These are phyloP conservation scores for Bombus affinis DNA, from an alignment of 1,140 invertebrate genomes.

Conservation along the genomic window DNA sequence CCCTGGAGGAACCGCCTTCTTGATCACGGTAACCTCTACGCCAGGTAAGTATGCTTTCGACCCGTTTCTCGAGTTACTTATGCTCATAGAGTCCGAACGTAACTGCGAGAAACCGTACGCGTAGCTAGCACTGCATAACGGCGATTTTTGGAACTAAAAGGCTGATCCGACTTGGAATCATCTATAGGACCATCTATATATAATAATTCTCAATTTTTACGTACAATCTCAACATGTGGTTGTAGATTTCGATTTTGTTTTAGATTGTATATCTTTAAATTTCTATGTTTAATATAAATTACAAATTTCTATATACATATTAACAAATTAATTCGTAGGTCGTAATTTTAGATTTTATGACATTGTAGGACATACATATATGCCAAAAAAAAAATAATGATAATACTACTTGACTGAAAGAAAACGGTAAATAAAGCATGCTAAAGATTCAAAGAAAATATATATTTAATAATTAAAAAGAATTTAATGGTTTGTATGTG, in stretches of 20 bases:
- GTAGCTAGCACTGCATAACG: not conserved
- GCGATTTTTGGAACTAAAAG: not conserved
- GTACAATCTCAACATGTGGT: not conserved
- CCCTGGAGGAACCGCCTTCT: not conserved
- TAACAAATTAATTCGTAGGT: not conserved
- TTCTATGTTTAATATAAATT: not conserved
- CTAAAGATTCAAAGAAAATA: not conserved
- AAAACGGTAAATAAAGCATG: not conserved
- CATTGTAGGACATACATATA: not conserved
- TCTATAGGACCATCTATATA: too few species aligned
- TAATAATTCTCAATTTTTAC: not conserved
- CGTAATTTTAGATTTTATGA: not conserved
- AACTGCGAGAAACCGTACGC: not conserved
- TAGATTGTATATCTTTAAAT: not conserved
- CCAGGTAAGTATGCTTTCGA: not conserved
- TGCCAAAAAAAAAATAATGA: not conserved
- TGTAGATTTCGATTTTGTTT: not conserved
- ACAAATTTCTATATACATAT: not conserved
- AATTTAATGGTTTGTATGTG: not conserved
- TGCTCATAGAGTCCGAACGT: not conserved
- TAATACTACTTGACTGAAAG: not conserved
- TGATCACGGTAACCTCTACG: constrained; percentile 1
- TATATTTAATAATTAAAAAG: not conserved
- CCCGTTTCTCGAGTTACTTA: not conserved
- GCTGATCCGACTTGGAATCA: not conserved